phyloP scores from a whole-genome alignment of 2,888 invertebrate genomes.

The Eulithis testata region DNA sequence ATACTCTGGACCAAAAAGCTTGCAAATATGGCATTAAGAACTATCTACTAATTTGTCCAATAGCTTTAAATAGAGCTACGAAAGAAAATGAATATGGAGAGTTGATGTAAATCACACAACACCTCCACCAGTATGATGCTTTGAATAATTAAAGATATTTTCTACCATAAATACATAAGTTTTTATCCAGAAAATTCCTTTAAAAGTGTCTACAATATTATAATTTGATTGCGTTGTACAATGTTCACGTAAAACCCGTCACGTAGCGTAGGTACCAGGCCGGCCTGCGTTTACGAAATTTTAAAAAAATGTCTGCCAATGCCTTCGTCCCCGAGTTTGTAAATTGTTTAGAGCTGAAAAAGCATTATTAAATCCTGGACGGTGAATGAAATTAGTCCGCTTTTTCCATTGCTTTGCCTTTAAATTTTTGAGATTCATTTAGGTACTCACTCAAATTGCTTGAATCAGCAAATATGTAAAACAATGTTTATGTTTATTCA shows the following conservation, averaged over 20 bases:
- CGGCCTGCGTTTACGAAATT: constrained; percentile 18
- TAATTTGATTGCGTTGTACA: constrained; percentile 28
- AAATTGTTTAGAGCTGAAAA: constrained; percentile 36
- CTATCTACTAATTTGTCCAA: no score
- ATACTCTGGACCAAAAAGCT: no score
- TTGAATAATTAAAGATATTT: background rate
- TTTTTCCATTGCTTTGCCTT: constrained; percentile 14
- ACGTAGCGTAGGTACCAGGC: constrained; percentile 18
- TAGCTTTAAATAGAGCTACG: no score
- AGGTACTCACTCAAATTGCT: constrained; percentile 8
- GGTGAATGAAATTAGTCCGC: constrained; percentile 35
- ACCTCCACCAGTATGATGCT: background rate
- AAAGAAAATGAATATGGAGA: no score
- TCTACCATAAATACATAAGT: constrained; percentile 11
- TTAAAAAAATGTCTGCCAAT: constrained; percentile 24
- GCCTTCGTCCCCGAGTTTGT: constrained; percentile 30
- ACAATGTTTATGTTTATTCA: background rate
- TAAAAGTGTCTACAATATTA: constrained; percentile 20
- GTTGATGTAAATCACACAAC: background rate
- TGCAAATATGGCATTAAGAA: no score
- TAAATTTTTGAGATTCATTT: constrained; percentile 20
- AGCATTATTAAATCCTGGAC: constrained; percentile 36
- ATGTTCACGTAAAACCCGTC: constrained; percentile 19
- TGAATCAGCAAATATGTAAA: constrained; percentile 3
- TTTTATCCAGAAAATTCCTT: constrained; percentile 17